Conservation (phyloP, 2,888 invertebrate species). For the Litoditis marina region DNA sequence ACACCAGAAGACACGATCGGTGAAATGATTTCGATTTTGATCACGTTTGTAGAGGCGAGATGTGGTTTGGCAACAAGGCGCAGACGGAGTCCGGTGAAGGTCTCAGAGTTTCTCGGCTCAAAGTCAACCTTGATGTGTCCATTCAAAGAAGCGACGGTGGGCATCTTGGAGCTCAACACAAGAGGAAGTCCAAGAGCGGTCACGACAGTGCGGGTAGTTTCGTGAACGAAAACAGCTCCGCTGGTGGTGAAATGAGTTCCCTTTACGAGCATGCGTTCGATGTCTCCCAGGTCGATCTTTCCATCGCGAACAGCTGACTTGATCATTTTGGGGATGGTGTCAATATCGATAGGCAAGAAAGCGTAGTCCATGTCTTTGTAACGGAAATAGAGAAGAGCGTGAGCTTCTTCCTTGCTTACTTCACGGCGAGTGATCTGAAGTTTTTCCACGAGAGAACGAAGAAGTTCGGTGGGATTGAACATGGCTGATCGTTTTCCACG, state of each 20-base stretch:
- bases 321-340: slow-evolving; percentile 62
- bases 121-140: slow-evolving; percentile 37
- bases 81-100: slow-evolving; percentile 34
- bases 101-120: slow-evolving; percentile 36
- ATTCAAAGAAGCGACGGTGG: slow-evolving; percentile 33
- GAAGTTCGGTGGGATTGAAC: slow-evolving; percentile 34
- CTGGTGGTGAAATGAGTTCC: slow-evolving; percentile 27
- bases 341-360: slow-evolving; percentile 50
- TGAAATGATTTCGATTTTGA: slow-evolving; percentile 32
- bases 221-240: slow-evolving; percentile 38
- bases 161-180: slow-evolving; percentile 40
- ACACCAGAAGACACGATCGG: slow-evolving; percentile 48
- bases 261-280: slow-evolving; percentile 33
- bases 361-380: slow-evolving; percentile 52
- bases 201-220: slow-evolving; percentile 33
- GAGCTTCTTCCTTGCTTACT: slow-evolving; percentile 25
- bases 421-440: slow-evolving; percentile 33
- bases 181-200: slow-evolving; percentile 47
- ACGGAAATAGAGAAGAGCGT: slow-evolving; percentile 42
- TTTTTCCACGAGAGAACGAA: slow-evolving; percentile 28
- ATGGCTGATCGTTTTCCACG: slow-evolving; percentile 34
- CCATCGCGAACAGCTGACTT: slow-evolving; percentile 36
- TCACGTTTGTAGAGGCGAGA: slow-evolving; percentile 42
- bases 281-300: slow-evolving; percentile 29
- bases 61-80: slow-evolving; percentile 31